Conservation (phyloP, 23 tunicate species). For the Pegea sp. region DNA sequence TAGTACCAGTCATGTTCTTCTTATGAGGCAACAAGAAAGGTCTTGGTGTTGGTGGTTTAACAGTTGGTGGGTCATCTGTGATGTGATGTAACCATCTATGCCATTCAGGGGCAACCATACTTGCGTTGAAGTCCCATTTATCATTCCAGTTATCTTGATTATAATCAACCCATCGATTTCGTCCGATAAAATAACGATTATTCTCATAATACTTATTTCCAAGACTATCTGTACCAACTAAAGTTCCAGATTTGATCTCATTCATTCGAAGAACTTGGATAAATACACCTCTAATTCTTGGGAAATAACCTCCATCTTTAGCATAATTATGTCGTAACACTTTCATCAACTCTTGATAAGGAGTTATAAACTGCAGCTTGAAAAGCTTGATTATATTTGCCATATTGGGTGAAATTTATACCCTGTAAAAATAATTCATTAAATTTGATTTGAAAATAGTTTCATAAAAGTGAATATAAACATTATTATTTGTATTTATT, state of each 20-base stretch:
- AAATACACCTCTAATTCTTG: conserved; percentile 42
- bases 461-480: too few relatives aligned
- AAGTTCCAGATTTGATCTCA: conserved; percentile 19
- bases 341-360: conserved; percentile 41
- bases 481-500: too few relatives aligned
- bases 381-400: conserved; percentile 10
- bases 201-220: conserved; percentile 90
- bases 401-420: too few relatives aligned
- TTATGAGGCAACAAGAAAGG: conserved; percentile 43
- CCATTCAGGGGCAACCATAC: conserved; percentile 90
- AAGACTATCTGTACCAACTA: conserved; percentile 62
- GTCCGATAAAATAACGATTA: conserved; percentile 58
- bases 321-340: conserved; percentile 40
- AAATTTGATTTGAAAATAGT: too few relatives aligned
- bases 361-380: conserved; percentile 48
- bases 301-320: conserved; percentile 81
- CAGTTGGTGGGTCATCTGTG: conserved; percentile 95
- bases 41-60: conserved; percentile 47
- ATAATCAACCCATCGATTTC: conserved; percentile 95
- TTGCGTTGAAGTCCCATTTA: conserved; percentile 93
- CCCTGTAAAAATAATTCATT: too few relatives aligned
- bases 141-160: conserved; percentile 49
- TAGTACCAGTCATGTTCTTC: conserved; percentile 66
- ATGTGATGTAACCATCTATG: conserved; percentile 89
- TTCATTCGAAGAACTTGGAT: conserved; percentile 16